Conservation (phyloP, 1,140 invertebrate species). For the Halesus radiatus region DNA sequence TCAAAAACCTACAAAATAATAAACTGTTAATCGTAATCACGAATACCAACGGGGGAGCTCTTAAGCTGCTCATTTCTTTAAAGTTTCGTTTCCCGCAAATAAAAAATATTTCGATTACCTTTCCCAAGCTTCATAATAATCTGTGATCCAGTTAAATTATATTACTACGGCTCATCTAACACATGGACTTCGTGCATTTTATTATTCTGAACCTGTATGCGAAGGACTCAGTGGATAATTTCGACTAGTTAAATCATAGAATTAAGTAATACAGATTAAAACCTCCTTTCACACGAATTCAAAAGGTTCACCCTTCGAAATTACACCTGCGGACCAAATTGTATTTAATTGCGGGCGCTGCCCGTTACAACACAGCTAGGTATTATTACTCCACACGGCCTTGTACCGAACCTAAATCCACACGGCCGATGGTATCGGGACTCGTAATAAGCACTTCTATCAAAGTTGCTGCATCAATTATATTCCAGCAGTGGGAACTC, state of each 20-base stretch:
- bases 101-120: no score
- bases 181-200: no score
- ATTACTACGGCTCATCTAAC: no score
- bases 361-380: neutral
- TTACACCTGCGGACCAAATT: conserved; percentile 18
- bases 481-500: neutral
- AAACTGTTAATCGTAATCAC: no score
- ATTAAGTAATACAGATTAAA: conserved; percentile 3
- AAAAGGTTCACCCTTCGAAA: conserved; percentile 1
- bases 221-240: neutral
- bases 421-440: conserved; percentile 17
- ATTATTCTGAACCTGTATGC: no score
- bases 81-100: no score
- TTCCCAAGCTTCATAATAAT: no score
- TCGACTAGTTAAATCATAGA: neutral
- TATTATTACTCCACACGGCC: neutral
- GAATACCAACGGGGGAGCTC: no score
- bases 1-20: no score
- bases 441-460: conserved; percentile 22
- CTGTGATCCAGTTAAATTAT: no score
- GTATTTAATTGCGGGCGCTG: conserved; percentile 8
- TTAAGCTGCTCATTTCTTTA: no score
- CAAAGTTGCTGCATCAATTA: conserved; percentile 3
- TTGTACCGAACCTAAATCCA: neutral
- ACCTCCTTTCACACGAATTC: conserved; percentile 19